Evolutionary conservation across 2,888 invertebrate species (phyloP).

Genomic region (Ecliptopera silaceata): DNA sequence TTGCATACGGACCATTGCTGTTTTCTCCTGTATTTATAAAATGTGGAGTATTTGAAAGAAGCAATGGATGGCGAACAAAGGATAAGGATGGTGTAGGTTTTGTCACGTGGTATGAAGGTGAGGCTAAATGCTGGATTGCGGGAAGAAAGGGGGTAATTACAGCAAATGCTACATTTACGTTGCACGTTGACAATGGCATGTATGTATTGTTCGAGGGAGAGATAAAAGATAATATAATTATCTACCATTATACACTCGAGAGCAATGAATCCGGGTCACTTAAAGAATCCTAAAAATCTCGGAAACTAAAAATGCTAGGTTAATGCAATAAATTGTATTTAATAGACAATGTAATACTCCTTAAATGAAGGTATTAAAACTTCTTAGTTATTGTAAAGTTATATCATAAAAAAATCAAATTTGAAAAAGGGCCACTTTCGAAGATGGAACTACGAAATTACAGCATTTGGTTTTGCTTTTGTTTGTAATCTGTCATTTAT

Average conservation of each 20-base stretch:
- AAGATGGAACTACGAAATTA: too few species aligned
- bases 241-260: background rate
- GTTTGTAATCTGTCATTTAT: too few species aligned
- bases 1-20: constrained; percentile 40
- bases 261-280: too few species aligned
- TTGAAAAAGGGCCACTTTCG: too few species aligned
- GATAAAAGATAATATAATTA: constrained; percentile 2
- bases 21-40: background rate
- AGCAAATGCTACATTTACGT: constrained; percentile 72
- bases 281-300: too few species aligned
- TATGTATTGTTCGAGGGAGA: constrained; percentile 29
- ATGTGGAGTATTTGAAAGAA: background rate
- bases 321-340: too few species aligned
- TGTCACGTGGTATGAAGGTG: constrained; percentile 50
- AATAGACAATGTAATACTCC: too few species aligned
- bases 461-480: too few species aligned
- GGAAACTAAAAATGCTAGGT: too few species aligned
- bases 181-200: constrained; percentile 64
- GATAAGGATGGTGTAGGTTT: constrained; percentile 20
- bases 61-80: constrained; percentile 41
- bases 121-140: constrained; percentile 71
- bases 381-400: too few species aligned
- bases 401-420: too few species aligned
- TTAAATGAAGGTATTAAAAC: too few species aligned
- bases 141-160: constrained; percentile 69